Evolutionary conservation across 2,888 invertebrate genomes (phyloP).

Genomic region (Sycophila texana): DNA sequence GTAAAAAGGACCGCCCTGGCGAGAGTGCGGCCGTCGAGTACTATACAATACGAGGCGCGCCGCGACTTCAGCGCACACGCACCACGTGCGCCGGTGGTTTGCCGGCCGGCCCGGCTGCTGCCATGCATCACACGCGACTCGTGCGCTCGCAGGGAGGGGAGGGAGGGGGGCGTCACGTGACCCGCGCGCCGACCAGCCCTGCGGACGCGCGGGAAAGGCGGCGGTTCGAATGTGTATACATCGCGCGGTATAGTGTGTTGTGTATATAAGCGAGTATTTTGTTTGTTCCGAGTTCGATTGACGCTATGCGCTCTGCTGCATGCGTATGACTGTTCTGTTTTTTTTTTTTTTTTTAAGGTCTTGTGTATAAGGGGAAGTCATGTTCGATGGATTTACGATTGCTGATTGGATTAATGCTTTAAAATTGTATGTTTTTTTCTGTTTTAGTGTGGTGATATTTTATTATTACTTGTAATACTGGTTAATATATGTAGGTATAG

Average conservation of each 20-base stretch:
- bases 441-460: too few relatives aligned
- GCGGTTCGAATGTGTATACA: not conserved
- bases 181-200: conserved; percentile 2
- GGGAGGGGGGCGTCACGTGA: not conserved
- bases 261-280: not conserved
- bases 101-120: conserved; percentile 28
- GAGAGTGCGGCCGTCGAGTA: too few relatives aligned
- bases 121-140: conserved; percentile 1
- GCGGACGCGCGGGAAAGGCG: conserved; percentile 20
- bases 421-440: too few relatives aligned
- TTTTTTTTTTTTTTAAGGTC: not conserved
- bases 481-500: too few relatives aligned
- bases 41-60: too few relatives aligned
- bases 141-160: not conserved
- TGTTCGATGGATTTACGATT: too few relatives aligned
- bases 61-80: not conserved
- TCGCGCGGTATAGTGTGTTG: not conserved
- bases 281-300: not conserved
- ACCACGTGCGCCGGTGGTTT: conserved; percentile 14
- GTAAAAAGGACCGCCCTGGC: too few relatives aligned
- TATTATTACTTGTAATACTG: too few relatives aligned
- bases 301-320: not conserved
- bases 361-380: too few relatives aligned
- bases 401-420: too few relatives aligned
- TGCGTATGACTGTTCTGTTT: too few relatives aligned